Percentiles rank a stretch among this genome's conserved stretches.
Evolutionary conservation across 2,113 vertebrate genomes (phyloP).

Genomic region (Neodon shergylaensis): DNA sequence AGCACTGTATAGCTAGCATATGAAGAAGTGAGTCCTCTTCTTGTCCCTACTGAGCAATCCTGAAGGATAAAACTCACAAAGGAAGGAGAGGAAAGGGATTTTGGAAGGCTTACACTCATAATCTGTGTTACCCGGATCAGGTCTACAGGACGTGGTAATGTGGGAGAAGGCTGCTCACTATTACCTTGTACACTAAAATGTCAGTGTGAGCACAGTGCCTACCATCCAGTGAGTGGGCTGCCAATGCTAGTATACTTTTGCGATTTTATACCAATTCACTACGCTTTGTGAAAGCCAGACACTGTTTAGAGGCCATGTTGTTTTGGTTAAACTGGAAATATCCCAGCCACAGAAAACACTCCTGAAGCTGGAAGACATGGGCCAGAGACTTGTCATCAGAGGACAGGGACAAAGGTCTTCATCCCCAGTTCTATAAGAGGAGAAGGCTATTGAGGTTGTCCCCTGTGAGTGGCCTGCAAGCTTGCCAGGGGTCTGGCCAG

Average conservation of each 20-base stretch:
- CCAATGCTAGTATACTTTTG: too few species aligned
- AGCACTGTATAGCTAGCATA: neutral
- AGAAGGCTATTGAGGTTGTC: neutral
- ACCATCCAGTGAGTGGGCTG: neutral
- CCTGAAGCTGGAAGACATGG: neutral
- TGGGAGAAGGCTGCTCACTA: neutral
- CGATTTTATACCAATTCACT: slow-evolving; percentile 62
- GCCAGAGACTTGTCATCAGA: neutral
- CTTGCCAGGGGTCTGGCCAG: neutral
- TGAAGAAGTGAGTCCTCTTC: neutral
- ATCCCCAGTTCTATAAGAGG: neutral
- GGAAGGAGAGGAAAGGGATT: neutral
- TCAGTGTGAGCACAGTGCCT: neutral
- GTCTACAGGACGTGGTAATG: neutral
- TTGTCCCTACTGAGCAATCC: neutral
- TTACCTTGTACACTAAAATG: neutral
- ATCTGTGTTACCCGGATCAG: neutral
- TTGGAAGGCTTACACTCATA: neutral
- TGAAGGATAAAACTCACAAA: neutral
- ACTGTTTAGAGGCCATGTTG: slow-evolving; percentile 95
- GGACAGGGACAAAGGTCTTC: neutral
- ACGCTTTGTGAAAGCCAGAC: slow-evolving; percentile 95
- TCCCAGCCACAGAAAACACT: slow-evolving; percentile 86
- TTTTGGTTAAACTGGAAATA: slow-evolving; percentile 91
- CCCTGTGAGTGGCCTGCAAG: neutral